Percentiles rank a stretch among this genome's conserved stretches.
Evolutionary conservation across 1,140 invertebrate species (phyloP).

Genomic region (Pemphigus obesinymphae): DNA sequence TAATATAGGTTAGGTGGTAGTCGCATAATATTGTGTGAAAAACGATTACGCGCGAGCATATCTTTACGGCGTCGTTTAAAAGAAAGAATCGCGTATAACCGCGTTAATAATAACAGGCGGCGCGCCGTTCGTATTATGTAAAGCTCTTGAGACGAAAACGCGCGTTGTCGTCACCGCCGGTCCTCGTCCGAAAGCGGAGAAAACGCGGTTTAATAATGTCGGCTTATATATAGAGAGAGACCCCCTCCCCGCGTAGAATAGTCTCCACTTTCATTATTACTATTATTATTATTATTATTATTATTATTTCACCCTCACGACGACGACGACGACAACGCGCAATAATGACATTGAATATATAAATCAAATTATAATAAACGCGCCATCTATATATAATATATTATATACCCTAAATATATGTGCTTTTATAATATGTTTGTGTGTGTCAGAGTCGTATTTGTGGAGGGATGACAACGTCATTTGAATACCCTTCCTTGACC

Average conservation of each 20-base stretch:
- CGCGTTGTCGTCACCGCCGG: background rate
- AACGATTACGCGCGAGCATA: no score
- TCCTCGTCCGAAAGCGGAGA: background rate
- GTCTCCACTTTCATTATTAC: background rate
- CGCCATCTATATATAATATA: no score
- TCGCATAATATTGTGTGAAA: no score
- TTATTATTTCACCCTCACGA: constrained; percentile 20
- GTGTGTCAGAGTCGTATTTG: no score
- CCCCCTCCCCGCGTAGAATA: background rate
- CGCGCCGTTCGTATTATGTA: constrained; percentile 16
- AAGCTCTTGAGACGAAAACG: constrained; percentile 26
- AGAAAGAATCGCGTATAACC: background rate
- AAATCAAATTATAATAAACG: constrained; percentile 40
- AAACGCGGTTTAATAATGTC: constrained; percentile 29
- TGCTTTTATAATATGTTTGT: no score
- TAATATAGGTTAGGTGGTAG: no score
- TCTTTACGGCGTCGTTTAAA: background rate
- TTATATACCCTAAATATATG: background rate
- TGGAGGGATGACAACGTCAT: no score
- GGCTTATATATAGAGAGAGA: background rate
- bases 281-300: constrained; percentile 28
- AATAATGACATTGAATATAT: constrained; percentile 8
- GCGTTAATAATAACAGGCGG: constrained; percentile 9
- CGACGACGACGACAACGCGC: background rate
- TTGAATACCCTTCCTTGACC: no score